Conservation (phyloP, 2,113 vertebrate genomes). For the Benitochromis conjunctus region DNA sequence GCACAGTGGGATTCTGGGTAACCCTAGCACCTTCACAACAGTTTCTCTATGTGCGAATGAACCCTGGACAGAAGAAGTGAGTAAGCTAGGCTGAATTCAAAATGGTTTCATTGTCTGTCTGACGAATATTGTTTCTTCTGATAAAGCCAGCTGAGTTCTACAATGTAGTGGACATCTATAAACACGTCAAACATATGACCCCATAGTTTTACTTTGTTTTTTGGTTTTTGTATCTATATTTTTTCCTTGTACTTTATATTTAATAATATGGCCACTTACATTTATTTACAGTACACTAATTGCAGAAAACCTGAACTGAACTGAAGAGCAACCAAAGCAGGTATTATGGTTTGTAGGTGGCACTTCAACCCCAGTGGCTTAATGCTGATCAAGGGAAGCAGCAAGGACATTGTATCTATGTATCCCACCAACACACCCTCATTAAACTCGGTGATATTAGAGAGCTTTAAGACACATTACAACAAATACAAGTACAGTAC, state of each 20-base stretch:
- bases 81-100: not conserved
- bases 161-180: not conserved
- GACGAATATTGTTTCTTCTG: not conserved
- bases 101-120: not conserved
- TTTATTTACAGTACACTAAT: not conserved
- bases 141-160: not conserved
- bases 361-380: not conserved
- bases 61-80: constrained; percentile 10
- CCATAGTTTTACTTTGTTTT: not conserved
- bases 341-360: not conserved
- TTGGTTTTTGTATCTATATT: not conserved
- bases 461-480: too few relatives aligned
- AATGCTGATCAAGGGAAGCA: not conserved
- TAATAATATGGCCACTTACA: not conserved
- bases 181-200: not conserved
- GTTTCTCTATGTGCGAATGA: constrained; percentile 7
- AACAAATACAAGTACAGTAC: too few relatives aligned
- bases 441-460: too few relatives aligned
- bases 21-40: constrained; percentile 30
- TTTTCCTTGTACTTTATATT: not conserved
- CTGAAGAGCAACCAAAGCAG: not conserved
- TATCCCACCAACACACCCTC: not conserved
- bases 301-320: not conserved
- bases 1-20: constrained; percentile 49
- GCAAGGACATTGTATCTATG: not conserved